These are phyloP conservation scores for Sylvilagus bachmani DNA, from an alignment of 2,113 vertebrate species.

Conservation along the genomic window DNA sequence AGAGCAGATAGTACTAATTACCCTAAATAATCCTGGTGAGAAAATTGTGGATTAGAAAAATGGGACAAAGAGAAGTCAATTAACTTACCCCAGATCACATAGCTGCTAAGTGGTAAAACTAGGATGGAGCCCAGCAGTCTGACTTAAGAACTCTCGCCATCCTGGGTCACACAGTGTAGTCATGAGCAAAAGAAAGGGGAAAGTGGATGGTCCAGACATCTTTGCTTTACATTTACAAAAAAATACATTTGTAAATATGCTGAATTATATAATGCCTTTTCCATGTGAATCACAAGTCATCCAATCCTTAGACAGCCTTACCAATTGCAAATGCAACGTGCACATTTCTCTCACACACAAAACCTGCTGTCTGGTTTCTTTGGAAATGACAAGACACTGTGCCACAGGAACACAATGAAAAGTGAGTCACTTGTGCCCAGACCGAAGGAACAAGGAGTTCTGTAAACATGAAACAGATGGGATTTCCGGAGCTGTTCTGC, in stretches of 20 bases:
- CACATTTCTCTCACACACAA: constrained; percentile 21
- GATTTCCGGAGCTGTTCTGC: constrained; percentile 72
- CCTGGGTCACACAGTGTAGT: neutral
- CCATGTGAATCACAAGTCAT: constrained; percentile 51
- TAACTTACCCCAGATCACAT: neutral
- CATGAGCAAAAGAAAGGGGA: neutral
- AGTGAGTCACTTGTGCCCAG: constrained; percentile 79
- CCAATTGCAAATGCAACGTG: constrained; percentile 46
- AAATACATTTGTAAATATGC: constrained; percentile 3
- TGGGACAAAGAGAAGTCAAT: constrained; percentile 5
- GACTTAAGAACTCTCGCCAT: neutral
- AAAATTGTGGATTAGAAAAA: neutral
- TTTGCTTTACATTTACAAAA: neutral
- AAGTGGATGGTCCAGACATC: neutral
- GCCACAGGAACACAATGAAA: constrained; percentile 78
- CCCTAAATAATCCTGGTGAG: neutral
- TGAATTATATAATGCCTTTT: constrained; percentile 61
- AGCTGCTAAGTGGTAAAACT: neutral
- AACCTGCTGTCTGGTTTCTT: constrained; percentile 73
- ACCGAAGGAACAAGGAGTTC: constrained; percentile 74
- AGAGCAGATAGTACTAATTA: constrained; percentile 17
- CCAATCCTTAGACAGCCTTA: constrained; percentile 60
- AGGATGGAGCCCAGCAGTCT: neutral
- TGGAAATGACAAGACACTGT: constrained; percentile 53
- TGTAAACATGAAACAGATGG: constrained; percentile 84